phyloP scores from a whole-genome alignment of 2,888 invertebrate species.

The Theodoxus fluviatilis region DNA sequence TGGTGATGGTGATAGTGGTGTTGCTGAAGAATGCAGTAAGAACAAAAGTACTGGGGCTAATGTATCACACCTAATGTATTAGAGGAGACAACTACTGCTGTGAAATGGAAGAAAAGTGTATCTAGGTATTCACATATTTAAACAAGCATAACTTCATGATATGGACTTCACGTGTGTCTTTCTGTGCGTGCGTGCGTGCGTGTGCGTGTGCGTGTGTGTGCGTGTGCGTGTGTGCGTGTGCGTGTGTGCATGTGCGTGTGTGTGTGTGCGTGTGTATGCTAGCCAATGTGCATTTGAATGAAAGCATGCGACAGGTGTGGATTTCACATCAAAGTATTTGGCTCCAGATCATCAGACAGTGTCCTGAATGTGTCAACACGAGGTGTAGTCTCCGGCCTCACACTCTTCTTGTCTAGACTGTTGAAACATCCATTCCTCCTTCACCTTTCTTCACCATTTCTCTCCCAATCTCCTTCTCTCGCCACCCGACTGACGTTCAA shows the following conservation, averaged over 20 bases:
- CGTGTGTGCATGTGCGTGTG: constrained; percentile 21
- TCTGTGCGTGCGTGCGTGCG: background rate
- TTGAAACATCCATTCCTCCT: too few species aligned
- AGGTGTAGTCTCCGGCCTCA: too few species aligned
- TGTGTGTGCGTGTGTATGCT: constrained; percentile 21
- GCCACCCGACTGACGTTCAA: too few species aligned
- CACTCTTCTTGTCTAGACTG: too few species aligned
- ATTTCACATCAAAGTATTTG: background rate
- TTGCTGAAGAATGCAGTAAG: background rate
- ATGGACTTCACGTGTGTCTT: too few species aligned
- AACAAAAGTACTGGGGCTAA: background rate
- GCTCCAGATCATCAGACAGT: too few species aligned
- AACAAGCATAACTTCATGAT: too few species aligned
- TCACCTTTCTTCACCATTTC: too few species aligned
- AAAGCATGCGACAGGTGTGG: background rate
- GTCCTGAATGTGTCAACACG: too few species aligned
- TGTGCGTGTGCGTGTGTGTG: background rate
- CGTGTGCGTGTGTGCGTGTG: background rate
- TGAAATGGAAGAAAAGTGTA: background rate
- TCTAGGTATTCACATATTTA: background rate
- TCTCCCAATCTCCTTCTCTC: too few species aligned
- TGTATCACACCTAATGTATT: background rate
- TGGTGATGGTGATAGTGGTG: background rate
- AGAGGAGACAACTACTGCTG: too few species aligned
- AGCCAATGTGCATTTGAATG: background rate